Evolutionary conservation across 2,113 vertebrate species (phyloP), one percentile per base, ranked within the genome.

Genomic region (Kobus ellipsiprymnus): DNA sequence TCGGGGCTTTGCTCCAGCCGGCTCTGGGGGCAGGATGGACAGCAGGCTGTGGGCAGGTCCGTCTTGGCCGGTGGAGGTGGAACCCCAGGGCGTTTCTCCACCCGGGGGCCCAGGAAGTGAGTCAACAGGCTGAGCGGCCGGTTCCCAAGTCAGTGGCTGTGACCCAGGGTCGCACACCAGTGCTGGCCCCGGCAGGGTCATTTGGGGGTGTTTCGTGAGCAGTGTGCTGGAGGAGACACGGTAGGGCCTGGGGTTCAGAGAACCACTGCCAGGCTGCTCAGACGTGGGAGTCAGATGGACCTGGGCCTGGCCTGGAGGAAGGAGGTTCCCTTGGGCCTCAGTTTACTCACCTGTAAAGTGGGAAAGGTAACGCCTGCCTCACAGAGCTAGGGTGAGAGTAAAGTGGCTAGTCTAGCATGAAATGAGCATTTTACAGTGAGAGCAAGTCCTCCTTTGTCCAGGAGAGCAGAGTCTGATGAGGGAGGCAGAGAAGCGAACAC

Each of bases 1-100:
- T 46, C 1, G 15, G 50, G 52, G 59, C 29, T 77, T 85, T 9
- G 27, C 67, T 19, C 1, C 29, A 44, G 62, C 25, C 2, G 2
- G 40, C 30, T 1, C 50, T 48, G 0, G 6, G 85, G 78, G 16
- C 2, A 5, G 55, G 50, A 1, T 4, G 9, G 9, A 7, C 6
- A 57, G 36, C 27, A 6, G 67, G 29, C 55, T 14, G 29, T 6
- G 14, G 7, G 48, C 33, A 13, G 21, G 5, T 27, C 10, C 0
- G 4, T 46, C 13, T 23, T 1, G n/a, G 64, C 67, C 2, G 0
- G 55, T 3, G 57, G 84, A n/a, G 64, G 40, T 1, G n/a, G 64
- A 25, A 16, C 3, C n/a, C 14, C 3, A 2, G 57, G 50, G 57
- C 87, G 50, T 60, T 33, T n/a, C 29, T 88, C 62, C 5, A 4